Percentiles rank a stretch among this genome's conserved stretches.
Evolutionary conservation across 2,888 invertebrate species (phyloP).

Genomic region (Drosophila putrida): DNA sequence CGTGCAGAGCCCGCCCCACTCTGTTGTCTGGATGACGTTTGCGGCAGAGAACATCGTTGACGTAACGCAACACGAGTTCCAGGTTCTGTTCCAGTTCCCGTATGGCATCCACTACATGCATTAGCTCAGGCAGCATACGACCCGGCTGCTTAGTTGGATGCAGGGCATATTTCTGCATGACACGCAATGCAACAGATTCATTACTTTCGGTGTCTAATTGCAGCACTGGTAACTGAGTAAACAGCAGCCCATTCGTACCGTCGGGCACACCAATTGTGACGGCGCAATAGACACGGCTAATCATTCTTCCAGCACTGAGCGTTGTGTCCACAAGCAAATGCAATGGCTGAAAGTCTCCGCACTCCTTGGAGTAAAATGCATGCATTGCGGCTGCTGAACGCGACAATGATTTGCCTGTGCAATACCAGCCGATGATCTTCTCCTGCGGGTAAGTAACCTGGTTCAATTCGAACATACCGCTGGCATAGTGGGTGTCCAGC

Average conservation of each 20-base stretch:
- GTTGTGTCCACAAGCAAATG: slow-evolving; percentile 61
- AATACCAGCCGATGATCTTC: slow-evolving; percentile 65
- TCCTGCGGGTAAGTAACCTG: slow-evolving; percentile 56
- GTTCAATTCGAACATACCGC: slow-evolving; percentile 57
- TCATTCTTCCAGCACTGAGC: slow-evolving; percentile 36
- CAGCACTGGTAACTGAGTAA: slow-evolving; percentile 53
- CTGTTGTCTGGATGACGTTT: slow-evolving; percentile 58
- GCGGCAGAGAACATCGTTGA: slow-evolving; percentile 62
- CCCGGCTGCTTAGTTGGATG: slow-evolving; percentile 33
- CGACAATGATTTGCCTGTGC: slow-evolving; percentile 54
- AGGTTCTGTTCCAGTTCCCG: slow-evolving; percentile 49
- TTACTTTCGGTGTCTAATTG: slow-evolving; percentile 22
- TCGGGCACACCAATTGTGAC: slow-evolving; percentile 62
- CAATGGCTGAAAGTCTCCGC: slow-evolving; percentile 50
- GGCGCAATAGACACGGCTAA: slow-evolving; percentile 51
- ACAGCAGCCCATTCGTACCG: slow-evolving; percentile 60
- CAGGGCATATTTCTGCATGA: slow-evolving; percentile 50
- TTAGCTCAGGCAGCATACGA: slow-evolving; percentile 49
- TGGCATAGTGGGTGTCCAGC: slow-evolving; percentile 55
- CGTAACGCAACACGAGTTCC: slow-evolving; percentile 60
- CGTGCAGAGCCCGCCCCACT: slow-evolving; percentile 58
- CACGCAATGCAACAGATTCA: slow-evolving; percentile 46
- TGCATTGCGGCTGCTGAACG: slow-evolving; percentile 45
- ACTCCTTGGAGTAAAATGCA: slow-evolving; percentile 50
- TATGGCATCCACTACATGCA: slow-evolving; percentile 47